Conservation (phyloP, 2,888 invertebrate genomes). For the Alentia gelatinosa region DNA sequence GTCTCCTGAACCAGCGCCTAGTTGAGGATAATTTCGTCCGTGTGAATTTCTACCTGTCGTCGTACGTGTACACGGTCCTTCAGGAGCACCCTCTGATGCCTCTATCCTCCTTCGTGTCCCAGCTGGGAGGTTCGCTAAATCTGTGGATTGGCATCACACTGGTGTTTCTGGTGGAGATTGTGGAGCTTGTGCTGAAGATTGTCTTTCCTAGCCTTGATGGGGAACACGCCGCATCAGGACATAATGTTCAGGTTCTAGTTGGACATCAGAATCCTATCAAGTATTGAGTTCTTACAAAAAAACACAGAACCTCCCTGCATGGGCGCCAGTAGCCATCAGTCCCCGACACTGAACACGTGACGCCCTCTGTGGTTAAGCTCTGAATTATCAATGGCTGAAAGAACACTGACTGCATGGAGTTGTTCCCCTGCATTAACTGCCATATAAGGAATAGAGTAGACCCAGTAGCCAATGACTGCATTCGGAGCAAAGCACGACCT, state of each 20-base stretch:
- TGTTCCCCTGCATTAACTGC: no score
- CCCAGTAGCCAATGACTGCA: no score
- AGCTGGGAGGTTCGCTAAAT: conserved; percentile 24
- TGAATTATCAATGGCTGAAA: no score
- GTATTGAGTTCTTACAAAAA: no score
- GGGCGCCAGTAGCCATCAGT: no score
- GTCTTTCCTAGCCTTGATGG: neutral
- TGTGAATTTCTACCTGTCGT: neutral
- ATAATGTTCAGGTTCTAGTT: neutral
- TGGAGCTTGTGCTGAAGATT: neutral
- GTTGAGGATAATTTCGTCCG: neutral
- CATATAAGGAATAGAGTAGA: no score
- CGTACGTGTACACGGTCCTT: neutral
- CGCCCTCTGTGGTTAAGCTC: no score
- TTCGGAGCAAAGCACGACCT: no score
- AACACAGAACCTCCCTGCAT: no score
- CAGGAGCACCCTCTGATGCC: neutral
- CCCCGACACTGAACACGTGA: no score
- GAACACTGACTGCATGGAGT: no score
- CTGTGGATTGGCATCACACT: conserved; percentile 34
- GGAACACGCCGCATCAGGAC: neutral
- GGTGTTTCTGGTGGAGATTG: neutral
- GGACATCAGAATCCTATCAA: no score
- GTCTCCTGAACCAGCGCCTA: neutral
- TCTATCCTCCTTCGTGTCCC: neutral